A percentile compares a stretch with the other conserved stretches of the same genome.
phyloP scores from a whole-genome alignment of 2,113 vertebrate genomes.

The Macroglossus sobrinus region DNA sequence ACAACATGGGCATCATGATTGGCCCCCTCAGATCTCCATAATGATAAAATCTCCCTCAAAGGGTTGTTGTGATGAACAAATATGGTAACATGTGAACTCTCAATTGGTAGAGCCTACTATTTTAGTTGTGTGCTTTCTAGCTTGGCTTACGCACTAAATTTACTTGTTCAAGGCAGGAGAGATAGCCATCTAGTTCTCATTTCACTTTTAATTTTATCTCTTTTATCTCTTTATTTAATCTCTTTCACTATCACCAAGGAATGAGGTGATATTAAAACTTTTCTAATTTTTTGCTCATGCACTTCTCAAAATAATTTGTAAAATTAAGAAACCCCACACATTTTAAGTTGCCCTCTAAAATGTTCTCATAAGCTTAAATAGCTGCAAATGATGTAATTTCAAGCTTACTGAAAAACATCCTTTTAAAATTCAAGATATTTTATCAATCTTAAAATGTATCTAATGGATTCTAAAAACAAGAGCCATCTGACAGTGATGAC shows the following conservation, averaged over 20 bases:
- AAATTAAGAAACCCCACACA: background rate
- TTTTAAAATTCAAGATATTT: background rate
- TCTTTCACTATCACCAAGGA: background rate
- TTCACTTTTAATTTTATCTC: background rate
- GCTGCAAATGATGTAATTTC: background rate
- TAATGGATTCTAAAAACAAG: background rate
- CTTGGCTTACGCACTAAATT: background rate
- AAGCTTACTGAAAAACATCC: background rate
- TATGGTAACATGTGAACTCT: background rate
- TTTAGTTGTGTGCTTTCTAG: background rate
- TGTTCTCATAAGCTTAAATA: background rate
- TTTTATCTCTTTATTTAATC: background rate
- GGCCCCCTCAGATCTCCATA: background rate
- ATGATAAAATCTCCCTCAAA: background rate
- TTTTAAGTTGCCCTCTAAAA: background rate
- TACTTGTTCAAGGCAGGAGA: background rate
- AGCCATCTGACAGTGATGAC: background rate
- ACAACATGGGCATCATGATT: background rate
- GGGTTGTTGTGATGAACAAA: background rate
- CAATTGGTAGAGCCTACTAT: background rate
- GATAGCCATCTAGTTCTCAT: background rate
- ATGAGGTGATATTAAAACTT: background rate
- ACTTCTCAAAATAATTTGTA: background rate
- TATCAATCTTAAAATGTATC: background rate
- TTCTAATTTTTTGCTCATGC: background rate